Percentiles rank a stretch among this genome's conserved stretches.
Conservation (phyloP, 2,888 invertebrate genomes). For the Limnephilus auricula region DNA sequence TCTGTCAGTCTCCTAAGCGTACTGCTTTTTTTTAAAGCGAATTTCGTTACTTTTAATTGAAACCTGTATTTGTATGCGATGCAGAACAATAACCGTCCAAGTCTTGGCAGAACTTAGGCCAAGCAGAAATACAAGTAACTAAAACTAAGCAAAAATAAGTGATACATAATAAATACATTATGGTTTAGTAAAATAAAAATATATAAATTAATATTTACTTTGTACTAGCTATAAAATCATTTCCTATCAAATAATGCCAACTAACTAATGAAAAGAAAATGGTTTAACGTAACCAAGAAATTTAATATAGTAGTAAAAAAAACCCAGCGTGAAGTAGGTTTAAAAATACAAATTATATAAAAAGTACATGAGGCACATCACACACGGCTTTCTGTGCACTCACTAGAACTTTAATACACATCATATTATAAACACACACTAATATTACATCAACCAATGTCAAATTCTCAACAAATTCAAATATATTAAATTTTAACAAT, state of each 20-base stretch:
- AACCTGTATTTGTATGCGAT: neutral
- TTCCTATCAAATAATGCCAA: conserved; percentile 40
- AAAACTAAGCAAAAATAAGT: conserved; percentile 37
- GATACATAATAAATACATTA: conserved; percentile 48
- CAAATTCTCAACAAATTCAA: conserved; percentile 27
- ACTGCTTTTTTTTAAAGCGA: neutral
- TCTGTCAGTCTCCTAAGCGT: neutral
- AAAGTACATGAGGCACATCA: conserved; percentile 17
- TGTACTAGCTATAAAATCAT: conserved; percentile 57
- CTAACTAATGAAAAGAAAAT: conserved; percentile 33
- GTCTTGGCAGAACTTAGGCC: neutral
- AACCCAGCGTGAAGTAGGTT: conserved; percentile 37
- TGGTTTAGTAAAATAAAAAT: conserved; percentile 47
- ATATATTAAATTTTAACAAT: conserved; percentile 46
- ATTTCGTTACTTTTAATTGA: neutral
- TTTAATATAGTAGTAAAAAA: conserved; percentile 39
- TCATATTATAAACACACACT: conserved; percentile 4
- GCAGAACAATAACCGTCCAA: conserved; percentile 4
- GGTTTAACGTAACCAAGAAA: conserved; percentile 47
- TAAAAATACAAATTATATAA: conserved; percentile 21
- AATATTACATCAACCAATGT: neutral
- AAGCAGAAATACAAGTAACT: neutral
- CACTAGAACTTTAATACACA: conserved; percentile 6
- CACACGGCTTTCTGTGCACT: neutral
- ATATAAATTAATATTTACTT: conserved; percentile 57